phyloP scores from a whole-genome alignment of 2,797 vertebrate genomes.

The Cottoperca gobio region DNA sequence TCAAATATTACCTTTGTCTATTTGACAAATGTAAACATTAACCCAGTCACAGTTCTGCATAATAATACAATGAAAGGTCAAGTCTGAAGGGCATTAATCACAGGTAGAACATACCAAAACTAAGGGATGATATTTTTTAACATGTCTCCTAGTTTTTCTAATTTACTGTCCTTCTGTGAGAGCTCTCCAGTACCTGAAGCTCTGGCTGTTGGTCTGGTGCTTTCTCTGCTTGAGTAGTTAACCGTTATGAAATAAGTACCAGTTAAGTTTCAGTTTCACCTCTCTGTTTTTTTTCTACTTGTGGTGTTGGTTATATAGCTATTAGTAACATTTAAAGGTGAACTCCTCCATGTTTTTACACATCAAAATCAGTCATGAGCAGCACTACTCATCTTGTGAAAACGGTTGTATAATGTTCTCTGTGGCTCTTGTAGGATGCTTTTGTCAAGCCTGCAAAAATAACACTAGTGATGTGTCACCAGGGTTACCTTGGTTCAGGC shows the following conservation, averaged over 20 bases:
- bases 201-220: neutral
- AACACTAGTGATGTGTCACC: slow-evolving; percentile 9
- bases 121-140: neutral
- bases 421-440: slow-evolving; percentile 18
- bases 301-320: neutral
- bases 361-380: neutral
- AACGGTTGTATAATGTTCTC: slow-evolving; percentile 1
- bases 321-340: neutral
- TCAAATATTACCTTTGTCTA: slow-evolving; percentile 30
- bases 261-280: neutral
- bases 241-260: neutral
- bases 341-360: neutral
- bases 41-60: slow-evolving; percentile 12
- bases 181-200: slow-evolving; percentile 8
- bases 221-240: neutral
- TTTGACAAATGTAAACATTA: slow-evolving; percentile 45
- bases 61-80: slow-evolving; percentile 15
- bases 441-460: slow-evolving; percentile 7
- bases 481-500: neutral
- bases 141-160: neutral
- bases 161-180: neutral
- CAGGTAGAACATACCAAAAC: neutral
- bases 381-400: slow-evolving; percentile 1
- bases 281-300: neutral
- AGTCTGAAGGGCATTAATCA: slow-evolving; percentile 1